A percentile compares a stretch with the other conserved stretches of the same genome.
phyloP scores from a whole-genome alignment of 1,140 invertebrate species.

The Proctacanthus coquilletti region DNA sequence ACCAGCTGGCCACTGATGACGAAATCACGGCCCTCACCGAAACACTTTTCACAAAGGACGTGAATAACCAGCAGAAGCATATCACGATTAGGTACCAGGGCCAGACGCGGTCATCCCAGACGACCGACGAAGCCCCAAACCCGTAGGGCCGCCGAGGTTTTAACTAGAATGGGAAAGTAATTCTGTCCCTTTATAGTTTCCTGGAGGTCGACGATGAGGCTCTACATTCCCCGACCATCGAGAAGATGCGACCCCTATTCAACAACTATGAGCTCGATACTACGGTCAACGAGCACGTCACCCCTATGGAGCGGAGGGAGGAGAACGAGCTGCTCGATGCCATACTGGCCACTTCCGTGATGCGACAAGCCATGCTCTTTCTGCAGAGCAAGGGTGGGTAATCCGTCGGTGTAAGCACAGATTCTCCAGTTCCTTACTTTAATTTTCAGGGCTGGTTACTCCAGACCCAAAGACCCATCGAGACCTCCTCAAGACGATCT shows the following conservation, averaged over 20 bases:
- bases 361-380: conserved; percentile 56
- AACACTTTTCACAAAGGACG: conserved; percentile 50
- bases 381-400: conserved; percentile 46
- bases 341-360: conserved; percentile 54
- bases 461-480: conserved; percentile 50
- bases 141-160: conserved; percentile 39
- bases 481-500: conserved; percentile 55
- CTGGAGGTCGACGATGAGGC: conserved; percentile 17
- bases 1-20: conserved; percentile 30
- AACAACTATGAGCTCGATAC: conserved; percentile 65
- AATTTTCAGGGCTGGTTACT: conserved; percentile 32
- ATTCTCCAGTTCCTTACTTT: neutral
- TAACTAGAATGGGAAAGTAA: conserved; percentile 9
- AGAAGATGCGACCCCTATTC: conserved; percentile 47
- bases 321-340: conserved; percentile 60
- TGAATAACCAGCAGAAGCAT: conserved; percentile 47
- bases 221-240: conserved; percentile 39
- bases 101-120: conserved; percentile 46
- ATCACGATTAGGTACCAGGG: conserved; percentile 55
- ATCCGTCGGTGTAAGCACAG: neutral
- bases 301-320: conserved; percentile 53
- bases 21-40: conserved; percentile 43
- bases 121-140: conserved; percentile 50
- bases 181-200: conserved; percentile 10
- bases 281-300: conserved; percentile 59